Evolutionary conservation across 2,888 invertebrate genomes (phyloP), one percentile per base, ranked within the genome.

Genomic region (Hyposoter dolosus): DNA sequence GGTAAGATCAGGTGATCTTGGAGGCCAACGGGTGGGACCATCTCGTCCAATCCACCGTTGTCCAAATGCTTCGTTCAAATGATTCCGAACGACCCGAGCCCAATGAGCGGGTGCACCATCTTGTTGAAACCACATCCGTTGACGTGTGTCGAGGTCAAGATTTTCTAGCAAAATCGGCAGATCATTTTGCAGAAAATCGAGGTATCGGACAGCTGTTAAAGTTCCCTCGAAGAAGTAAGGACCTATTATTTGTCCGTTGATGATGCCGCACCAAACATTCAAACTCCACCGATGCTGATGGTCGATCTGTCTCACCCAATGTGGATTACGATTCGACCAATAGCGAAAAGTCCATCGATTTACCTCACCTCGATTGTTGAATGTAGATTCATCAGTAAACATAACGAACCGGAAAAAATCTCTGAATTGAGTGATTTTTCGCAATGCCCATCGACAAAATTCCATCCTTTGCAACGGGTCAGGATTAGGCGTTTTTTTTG

Each of bases 141-240:
- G 50, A 53, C 40, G 53, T 19, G 66, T 65, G 32, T 3, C 76
- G 15, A 50, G 35, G n/a, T 74, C 72, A 60, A 76, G 23, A 32
- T 76, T n/a, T 66, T 66, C 65, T 32, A 75, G 63, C 75, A 75
- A 63, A 65, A 50, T 47, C 5, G 63, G 76, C 65, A 76, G 47
- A 47, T 47, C 47, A 10, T 56, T 88, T n/a, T n/a, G n/a, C n/a
- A n/a, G n/a, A n/a, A n/a, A n/a, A n/a, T n/a, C 75, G 40, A 85
- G 74, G 77, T 88, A 90, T 10, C 69, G 40, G 43, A 53, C 75
- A 28, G 83, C 89, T 40, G 80, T 89, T 47, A 89, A 60, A 65
- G 76, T 82, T 47, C 69, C 81, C 23, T 89, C 88, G 56, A 76
- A 60, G 88, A 87, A 77, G 88, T 81, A 78, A 23, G 88, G 89